Evolutionary conservation across 2,113 vertebrate species (phyloP), one percentile per base, ranked within the genome.

Genomic region (Petroica traversi): DNA sequence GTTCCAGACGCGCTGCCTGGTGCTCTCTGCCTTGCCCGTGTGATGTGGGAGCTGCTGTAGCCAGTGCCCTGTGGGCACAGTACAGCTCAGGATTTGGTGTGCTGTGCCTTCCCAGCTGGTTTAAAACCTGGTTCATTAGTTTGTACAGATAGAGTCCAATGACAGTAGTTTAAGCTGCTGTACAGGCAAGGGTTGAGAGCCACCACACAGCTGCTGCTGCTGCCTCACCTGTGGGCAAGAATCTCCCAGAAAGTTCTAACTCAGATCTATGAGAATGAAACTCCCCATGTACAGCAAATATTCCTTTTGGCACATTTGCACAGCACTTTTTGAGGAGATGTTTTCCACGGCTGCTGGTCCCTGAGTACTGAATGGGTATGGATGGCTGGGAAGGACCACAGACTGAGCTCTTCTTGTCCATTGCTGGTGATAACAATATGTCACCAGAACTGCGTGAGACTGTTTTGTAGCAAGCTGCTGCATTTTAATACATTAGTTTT

Each of bases 401-500:
- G 51, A 52, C 71, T 48, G 67, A 46, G 19, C 19, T 77, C 8
- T 80, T 88, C 46, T 64, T 14, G 29, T 64, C 49, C 4, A 0
- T 12, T 41, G 36, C 3, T 85, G 26, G 12, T 84, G 75, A 76
- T 94, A 87, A 82, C 41, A 23, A 46, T 49, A 52, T 63, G 46
- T 83, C 80, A 64, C 75, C 85, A 92, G 48, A 91, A 66, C 43
- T 52, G 14, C 43, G 36, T 49, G 45, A 93, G 51, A 14, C 43
- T 91, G 69, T 85, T 94, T 93, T 75, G 62, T 82, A 87, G 87
- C 59, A 74, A 69, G 24, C 19, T 3, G 16, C n/a, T 83, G 82
- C 62, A 75, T 64, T 86, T 85, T 77, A 89, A 87, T 86, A 43
- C 46, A 59, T 92, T 89, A 93, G 57, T 85, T 91, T 79, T 93